phyloP scores from a whole-genome alignment of 2,888 invertebrate species.

The Scrobipalpa costella region DNA sequence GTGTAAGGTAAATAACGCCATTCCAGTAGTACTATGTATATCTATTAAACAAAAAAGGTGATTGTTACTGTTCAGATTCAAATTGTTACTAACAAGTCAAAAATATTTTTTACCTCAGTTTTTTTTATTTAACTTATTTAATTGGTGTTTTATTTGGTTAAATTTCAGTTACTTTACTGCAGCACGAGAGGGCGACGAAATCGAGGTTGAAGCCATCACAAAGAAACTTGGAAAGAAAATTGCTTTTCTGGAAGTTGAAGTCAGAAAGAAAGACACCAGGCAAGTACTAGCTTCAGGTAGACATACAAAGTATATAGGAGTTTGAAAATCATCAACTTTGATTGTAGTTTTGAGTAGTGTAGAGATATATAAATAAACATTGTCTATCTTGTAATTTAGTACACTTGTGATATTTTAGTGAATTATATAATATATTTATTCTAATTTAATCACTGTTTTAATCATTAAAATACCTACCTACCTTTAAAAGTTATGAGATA shows the following conservation, averaged over 20 bases:
- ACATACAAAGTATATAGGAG: conserved; percentile 88
- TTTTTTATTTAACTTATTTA: not conserved
- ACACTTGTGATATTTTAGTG: too few species aligned
- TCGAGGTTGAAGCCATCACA: conserved; percentile 90
- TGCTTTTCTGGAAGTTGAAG: conserved; percentile 90
- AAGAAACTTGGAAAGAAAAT: conserved; percentile 88
- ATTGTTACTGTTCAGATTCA: too few species aligned
- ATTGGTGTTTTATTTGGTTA: not conserved
- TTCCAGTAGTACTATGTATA: too few species aligned
- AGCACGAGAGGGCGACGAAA: conserved; percentile 88
- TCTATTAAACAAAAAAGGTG: conserved; percentile 21
- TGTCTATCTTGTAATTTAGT: too few species aligned
- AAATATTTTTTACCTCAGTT: too few species aligned
- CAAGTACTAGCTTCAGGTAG: conserved; percentile 89
- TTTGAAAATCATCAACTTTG: conserved; percentile 38
- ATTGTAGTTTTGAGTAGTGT: not conserved
- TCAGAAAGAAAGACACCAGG: conserved; percentile 88
- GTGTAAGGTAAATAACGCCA: conserved; percentile 83
- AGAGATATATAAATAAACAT: not conserved
- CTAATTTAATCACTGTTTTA: too few species aligned
- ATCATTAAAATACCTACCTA: too few species aligned
- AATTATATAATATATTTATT: not conserved
- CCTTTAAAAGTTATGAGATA: too few species aligned
- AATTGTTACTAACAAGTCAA: too few species aligned
- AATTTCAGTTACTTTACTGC: conserved; percentile 86